These are phyloP conservation scores for Panagrolaimus sp. DNA, from an alignment of 1,140 invertebrate species.

Conservation along the genomic window DNA sequence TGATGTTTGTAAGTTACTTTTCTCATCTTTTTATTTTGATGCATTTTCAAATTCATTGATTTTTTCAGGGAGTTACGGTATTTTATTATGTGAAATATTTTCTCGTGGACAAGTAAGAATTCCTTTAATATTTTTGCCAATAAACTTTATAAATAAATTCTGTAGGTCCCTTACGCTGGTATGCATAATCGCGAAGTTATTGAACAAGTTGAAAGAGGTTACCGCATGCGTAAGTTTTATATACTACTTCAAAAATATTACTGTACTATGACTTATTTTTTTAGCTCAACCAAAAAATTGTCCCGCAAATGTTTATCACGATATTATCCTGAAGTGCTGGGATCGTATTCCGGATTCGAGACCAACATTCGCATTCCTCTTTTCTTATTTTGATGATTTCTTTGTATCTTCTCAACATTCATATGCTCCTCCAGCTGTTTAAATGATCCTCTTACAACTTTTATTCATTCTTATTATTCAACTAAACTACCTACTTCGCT, in stretches of 20 bases:
- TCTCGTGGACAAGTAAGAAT: constrained; percentile 70
- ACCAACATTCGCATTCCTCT: constrained; percentile 94
- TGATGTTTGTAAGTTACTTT: constrained; percentile 76
- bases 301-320: constrained; percentile 78
- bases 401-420: constrained; percentile 68
- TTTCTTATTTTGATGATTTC: constrained; percentile 93
- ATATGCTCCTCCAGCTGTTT: constrained; percentile 38
- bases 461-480: too few species aligned
- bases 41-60: too few species aligned
- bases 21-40: too few species aligned
- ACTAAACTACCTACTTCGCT: too few species aligned
- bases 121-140: constrained; percentile 11
- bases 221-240: constrained; percentile 71
- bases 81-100: constrained; percentile 90
- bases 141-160: constrained; percentile 23
- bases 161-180: constrained; percentile 20
- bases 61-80: constrained; percentile 78
- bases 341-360: constrained; percentile 80
- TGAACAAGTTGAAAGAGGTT: constrained; percentile 86
- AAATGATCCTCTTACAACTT: too few species aligned
- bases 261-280: constrained; percentile 47
- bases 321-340: constrained; percentile 86
- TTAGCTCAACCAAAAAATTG: constrained; percentile 70
- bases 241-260: too few species aligned
- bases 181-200: constrained; percentile 92